Conservation (phyloP, 2,113 vertebrate species). For the Sturnira hondurensis region DNA sequence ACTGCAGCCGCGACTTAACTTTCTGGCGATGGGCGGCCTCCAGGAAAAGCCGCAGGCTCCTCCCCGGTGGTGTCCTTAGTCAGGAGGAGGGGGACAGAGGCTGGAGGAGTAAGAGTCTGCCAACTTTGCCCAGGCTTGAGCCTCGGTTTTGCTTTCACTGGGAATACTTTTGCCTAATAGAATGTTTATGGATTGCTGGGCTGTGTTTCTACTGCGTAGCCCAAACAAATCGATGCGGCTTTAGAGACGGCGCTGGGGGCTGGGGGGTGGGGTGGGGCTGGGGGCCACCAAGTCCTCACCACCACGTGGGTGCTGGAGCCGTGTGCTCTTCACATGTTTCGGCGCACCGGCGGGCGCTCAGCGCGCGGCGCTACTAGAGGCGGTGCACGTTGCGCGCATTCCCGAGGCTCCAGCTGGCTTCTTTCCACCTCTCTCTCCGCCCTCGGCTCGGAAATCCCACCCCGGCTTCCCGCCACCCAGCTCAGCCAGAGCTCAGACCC, state of each 20-base stretch:
- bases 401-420: background rate
- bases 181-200: slow-evolving; percentile 66
- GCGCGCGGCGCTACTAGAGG: background rate
- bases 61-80: background rate
- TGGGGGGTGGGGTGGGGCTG: background rate
- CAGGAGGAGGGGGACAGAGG: background rate
- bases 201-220: slow-evolving; percentile 66
- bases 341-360: background rate
- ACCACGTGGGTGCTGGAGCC: slow-evolving; percentile 44
- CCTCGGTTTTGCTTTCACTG: slow-evolving; percentile 57
- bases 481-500: background rate
- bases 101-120: background rate
- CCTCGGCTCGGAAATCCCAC: background rate
- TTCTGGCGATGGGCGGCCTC: background rate
- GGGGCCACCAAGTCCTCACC: background rate
- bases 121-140: slow-evolving; percentile 2
- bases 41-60: slow-evolving; percentile 46
- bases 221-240: slow-evolving; percentile 74
- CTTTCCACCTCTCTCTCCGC: background rate
- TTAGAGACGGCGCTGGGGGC: background rate
- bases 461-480: background rate
- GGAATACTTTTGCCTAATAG: slow-evolving; percentile 69
- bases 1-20: slow-evolving; percentile 35
- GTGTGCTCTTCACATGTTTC: slow-evolving; percentile 57
- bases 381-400: background rate